Percentiles rank a stretch among this genome's conserved stretches.
Conservation (phyloP, 2,797 vertebrate species). For the Erpetoichthys calabaricus region DNA sequence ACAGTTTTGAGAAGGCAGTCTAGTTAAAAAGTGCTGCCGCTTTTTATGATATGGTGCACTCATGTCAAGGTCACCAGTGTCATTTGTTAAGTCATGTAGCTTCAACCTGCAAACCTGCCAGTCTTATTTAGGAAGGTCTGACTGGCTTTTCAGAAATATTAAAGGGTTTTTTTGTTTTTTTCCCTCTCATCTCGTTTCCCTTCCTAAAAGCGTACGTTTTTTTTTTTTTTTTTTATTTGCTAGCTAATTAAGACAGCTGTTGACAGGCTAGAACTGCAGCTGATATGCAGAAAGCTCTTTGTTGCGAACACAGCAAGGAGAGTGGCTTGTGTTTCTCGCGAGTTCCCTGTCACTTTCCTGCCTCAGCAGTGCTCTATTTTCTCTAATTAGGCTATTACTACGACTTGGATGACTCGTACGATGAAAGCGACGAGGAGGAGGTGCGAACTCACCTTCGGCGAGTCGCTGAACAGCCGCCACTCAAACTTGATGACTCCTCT, state of each 20-base stretch:
- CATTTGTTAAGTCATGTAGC: too few species aligned
- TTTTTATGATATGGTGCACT: too few species aligned
- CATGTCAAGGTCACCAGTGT: too few species aligned
- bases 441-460: conserved; percentile 85
- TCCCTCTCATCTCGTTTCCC: too few species aligned
- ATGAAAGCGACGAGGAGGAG: conserved; percentile 93
- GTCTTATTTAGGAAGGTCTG: too few species aligned
- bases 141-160: conserved; percentile 1
- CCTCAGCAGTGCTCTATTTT: conserved; percentile 12
- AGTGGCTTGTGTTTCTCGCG: background rate
- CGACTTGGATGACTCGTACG: conserved; percentile 91
- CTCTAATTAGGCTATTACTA: conserved; percentile 78
- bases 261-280: conserved; percentile 6
- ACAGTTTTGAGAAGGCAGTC: too few species aligned
- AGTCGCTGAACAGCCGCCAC: conserved; percentile 81
- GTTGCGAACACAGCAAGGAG: background rate
- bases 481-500: conserved; percentile 83
- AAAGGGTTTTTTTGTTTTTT: background rate
- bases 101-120: too few species aligned
- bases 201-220: background rate
- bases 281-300: background rate
- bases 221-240: background rate
- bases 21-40: too few species aligned
- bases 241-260: conserved; percentile 10
- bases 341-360: conserved; percentile 4